Evolutionary conservation across 2,113 vertebrate species (phyloP), one percentile per base, ranked within the genome.

Genomic region (Fregata magnificens): DNA sequence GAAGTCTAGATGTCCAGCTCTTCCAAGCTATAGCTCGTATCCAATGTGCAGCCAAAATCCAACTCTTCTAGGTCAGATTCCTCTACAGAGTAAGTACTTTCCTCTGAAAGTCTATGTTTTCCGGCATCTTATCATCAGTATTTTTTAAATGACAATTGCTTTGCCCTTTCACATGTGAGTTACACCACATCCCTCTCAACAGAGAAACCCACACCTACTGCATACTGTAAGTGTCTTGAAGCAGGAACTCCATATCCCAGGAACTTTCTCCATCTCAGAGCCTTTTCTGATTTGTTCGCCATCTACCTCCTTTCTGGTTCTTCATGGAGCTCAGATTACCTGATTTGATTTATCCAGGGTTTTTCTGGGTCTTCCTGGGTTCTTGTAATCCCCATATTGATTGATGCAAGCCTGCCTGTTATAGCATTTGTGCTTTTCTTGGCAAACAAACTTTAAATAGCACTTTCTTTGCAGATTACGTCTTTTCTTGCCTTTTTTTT

Each of bases 321-420:
- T 62, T 74, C 0, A 0, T 32, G 34, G 6, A 66, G 13, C 21
- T 52, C 2, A 2, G 8, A 10, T 56, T 44, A 52, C 5, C 2
- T 25, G 22, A 22, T 56, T 47, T 36, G 28, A 31, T 63, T 91
- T 36, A 32, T 11, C 10, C 38, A 67, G 28, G 36, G 7, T 20
- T 85, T 44, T 49, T 61, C 28, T 67, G 16, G 9, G 12, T 52
- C 16, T 78, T 81, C 26, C 19, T 69, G 49, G 25, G 19, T 40
- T 58, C 21, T 79, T 67, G 14, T 71, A 56, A 38, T 73, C 7
- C 13, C 38, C 61, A 6, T 45, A 21, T 3, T 28, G 29, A 44
- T 15, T 58, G 62, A 40, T 50, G 20, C 38, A 70, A 93, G 2
- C 18, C 14, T 58, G 34, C 7, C 16, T 74, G 26, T 61, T 53